These are phyloP conservation scores for Chionodraco myersi DNA, from an alignment of 2,113 vertebrate genomes.

Conservation along the genomic window DNA sequence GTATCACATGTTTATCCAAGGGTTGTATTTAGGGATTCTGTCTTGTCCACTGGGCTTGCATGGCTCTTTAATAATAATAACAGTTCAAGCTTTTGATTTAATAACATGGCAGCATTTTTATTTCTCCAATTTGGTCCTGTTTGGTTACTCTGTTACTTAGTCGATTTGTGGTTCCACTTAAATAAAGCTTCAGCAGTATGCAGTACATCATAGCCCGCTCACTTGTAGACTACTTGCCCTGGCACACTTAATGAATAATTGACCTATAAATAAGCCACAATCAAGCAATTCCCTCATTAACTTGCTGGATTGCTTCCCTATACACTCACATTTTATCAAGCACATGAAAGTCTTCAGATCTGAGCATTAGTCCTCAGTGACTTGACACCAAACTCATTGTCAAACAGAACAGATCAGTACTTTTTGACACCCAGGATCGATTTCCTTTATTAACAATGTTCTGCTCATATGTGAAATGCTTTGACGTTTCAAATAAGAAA, in stretches of 20 bases:
- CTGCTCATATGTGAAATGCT: slow-evolving; percentile 28
- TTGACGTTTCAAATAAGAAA: slow-evolving; percentile 60
- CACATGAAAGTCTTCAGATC: background rate
- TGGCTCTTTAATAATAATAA: background rate
- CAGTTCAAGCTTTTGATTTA: no score
- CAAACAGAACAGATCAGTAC: slow-evolving; percentile 15
- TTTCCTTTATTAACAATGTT: slow-evolving; percentile 49
- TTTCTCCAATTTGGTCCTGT: background rate
- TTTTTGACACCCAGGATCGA: slow-evolving; percentile 15
- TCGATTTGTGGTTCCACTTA: background rate
- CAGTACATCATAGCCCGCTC: background rate
- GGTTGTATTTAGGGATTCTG: slow-evolving; percentile 35
- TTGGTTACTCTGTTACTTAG: slow-evolving; percentile 6
- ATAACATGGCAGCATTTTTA: no score
- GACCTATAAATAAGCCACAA: background rate
- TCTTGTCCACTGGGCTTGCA: slow-evolving; percentile 16
- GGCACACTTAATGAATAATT: background rate
- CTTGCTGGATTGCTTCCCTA: background rate
- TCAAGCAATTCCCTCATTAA: background rate
- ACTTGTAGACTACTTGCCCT: background rate
- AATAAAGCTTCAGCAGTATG: slow-evolving; percentile 10
- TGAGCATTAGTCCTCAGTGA: background rate
- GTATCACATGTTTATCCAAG: slow-evolving; percentile 15
- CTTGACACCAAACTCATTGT: slow-evolving; percentile 18
- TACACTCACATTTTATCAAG: background rate